Base-by-base conservation (phyloP, 2,797 vertebrate species). In the Semaprochilodus insignis region DNA sequence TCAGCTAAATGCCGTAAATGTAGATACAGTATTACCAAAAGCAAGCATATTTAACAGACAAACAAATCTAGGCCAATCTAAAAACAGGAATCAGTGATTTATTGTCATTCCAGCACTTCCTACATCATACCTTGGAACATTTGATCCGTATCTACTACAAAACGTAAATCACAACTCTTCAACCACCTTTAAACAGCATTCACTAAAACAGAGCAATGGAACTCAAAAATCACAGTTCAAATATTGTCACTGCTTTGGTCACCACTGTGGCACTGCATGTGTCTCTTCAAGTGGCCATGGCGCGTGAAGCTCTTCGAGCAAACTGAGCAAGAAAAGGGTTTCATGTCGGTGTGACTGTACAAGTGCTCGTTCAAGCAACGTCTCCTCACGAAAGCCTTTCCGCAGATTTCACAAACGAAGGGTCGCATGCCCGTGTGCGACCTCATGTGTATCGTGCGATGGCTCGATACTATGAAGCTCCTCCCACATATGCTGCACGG, bases 291-390 rank as follows among this genome's bases (percentile, higher is more conserved):
- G 88, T 94, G 93, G 0, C 90, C 91, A n/a, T 88, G 91, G 17
- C 93, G 89, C 14, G 90, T 92, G 88, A 94, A 94, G 89, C 92
- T 93, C 85, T 94, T 94, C 0, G 89, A 66, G 65, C 94, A 94
- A 77, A 63, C 82, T 0, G 70, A 0, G 40, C 93, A 94, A 83
- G 85, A 85, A 70, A 89, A 90, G 0, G 92, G 93, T 5, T 92
- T 90, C 0, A 87, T 44, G n/a, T 86, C 91, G 14, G 87, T 89
- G 90, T 94, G 94, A 10, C 90, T 91, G 88, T 91, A 59, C 87
- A 93, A 80, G 86, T 94, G 93, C 6, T 93, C 93, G 72, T 92
- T 93, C 88, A 92, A 88, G 70, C 93, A 93, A 0, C 92, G 93
- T 88, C 91, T 92, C 85, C 92, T 91, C 69, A 90, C 54, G 17